These are phyloP conservation scores for Darevskia nairensis DNA, from an alignment of 2,797 vertebrate species.

Conservation along the genomic window DNA sequence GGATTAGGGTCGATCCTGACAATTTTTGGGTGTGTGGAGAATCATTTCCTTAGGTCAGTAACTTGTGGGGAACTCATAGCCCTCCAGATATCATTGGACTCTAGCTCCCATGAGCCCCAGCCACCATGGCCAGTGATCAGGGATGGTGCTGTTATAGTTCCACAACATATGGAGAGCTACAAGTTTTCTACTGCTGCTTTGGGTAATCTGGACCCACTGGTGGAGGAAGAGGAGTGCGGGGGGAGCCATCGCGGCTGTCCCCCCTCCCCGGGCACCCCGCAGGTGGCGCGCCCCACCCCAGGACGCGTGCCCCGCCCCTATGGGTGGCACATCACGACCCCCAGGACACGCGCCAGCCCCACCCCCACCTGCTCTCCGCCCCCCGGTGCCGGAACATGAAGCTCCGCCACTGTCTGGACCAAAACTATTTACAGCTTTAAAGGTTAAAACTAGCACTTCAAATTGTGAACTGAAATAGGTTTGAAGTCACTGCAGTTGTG, in stretches of 20 bases:
- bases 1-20: background rate
- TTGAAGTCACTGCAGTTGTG: background rate
- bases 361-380: too few species aligned
- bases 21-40: background rate
- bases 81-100: too few species aligned
- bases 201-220: background rate
- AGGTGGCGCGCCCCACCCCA: too few species aligned
- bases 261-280: too few species aligned
- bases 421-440: background rate
- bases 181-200: background rate
- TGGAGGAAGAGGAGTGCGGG: too few species aligned
- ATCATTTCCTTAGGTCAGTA: background rate
- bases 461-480: background rate
- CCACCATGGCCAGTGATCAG: too few species aligned
- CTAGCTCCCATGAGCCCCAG: too few species aligned
- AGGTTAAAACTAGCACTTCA: constrained; percentile 1
- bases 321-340: too few species aligned
- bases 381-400: too few species aligned
- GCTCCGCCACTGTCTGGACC: background rate
- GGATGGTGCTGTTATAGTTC: background rate
- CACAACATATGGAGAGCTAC: background rate
- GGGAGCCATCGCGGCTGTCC: too few species aligned
- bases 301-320: too few species aligned
- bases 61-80: background rate
- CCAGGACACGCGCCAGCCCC: too few species aligned